Evolutionary conservation across 1,140 invertebrate genomes (phyloP), one percentile per base, ranked within the genome.

Genomic region (Drosophila serrata): DNA sequence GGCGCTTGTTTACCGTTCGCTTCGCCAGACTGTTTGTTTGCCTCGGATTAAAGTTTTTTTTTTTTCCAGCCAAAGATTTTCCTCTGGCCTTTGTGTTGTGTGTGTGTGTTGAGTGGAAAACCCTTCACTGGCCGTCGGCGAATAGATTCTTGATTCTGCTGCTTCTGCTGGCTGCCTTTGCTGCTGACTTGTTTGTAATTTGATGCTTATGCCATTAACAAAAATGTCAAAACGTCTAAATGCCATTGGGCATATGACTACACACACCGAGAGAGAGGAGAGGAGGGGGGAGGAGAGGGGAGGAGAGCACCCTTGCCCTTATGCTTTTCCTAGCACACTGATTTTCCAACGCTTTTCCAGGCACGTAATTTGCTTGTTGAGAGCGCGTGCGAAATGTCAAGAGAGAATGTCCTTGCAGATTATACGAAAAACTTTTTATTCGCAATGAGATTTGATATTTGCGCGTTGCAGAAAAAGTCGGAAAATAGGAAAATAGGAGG

Each of bases 201-300:
- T 90, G 85, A 90, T 90, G 78, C 86, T 90, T 85, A 80, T 81
- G 77, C 85, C 85, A 90, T 90, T 90, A 90, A 90, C 81, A 90
- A 90, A 88, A 90, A 90, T 90, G 86, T 90, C 85, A 90, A 90
- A 90, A 79, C 70, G 77, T 79, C 77, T 79, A 74, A 79, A 90
- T 90, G 85, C 85, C 81, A 73, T 75, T 81, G 85, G 85, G 85
- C 85, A 87, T 73, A 67, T 61, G 48, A 53, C 60, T 46, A 45
- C 37, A 31, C 17, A 42, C 17, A 35, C 42, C 13, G 24, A 2
- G n/a, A 11, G 39, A 2, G n/a, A 4, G 19, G 2, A 24, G 24
- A 24, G 24, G 2, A 45, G 45, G 0, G 11, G 1, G 15, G 43
- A 8, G 43, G 2, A 5, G 45, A 0, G 45, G 0, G 0, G 8